Conservation (phyloP, 2,888 invertebrate genomes). For the Drosophila barbarae region DNA sequence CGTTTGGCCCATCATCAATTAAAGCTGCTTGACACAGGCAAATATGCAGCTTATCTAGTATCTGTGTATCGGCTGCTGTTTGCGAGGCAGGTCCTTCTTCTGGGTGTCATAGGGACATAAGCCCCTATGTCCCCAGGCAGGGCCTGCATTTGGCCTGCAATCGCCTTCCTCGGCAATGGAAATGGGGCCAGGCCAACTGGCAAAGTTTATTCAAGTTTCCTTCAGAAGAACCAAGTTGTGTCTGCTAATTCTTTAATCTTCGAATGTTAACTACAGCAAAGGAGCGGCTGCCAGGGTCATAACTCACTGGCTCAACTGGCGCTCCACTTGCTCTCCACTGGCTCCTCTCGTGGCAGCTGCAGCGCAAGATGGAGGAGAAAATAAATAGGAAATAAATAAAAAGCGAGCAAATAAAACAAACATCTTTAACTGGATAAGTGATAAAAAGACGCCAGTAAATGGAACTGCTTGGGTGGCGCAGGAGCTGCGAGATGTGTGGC, state of each 20-base stretch:
- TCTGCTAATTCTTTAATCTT: constrained; percentile 19
- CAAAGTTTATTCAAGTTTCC: constrained; percentile 21
- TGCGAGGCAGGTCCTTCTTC: not conserved
- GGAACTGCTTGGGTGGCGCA: constrained; percentile 42
- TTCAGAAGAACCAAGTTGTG: not conserved
- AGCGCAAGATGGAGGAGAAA: constrained; percentile 19
- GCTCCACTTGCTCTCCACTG: not conserved
- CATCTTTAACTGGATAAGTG: constrained; percentile 64
- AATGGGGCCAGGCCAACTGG: not conserved
- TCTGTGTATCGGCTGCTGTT: not conserved
- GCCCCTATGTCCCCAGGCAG: not conserved
- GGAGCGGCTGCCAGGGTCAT: constrained; percentile 18
- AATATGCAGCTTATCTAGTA: constrained; percentile 1
- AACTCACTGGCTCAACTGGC: constrained; percentile 16
- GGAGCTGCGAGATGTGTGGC: not conserved
- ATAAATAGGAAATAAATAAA: constrained; percentile 38
- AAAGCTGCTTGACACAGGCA: not conserved
- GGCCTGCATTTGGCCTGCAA: constrained; percentile 4
- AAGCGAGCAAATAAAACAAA: constrained; percentile 48
- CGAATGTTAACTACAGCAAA: constrained; percentile 10
- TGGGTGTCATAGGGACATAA: constrained; percentile 3
- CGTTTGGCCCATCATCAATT: not conserved
- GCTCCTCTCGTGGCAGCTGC: constrained; percentile 27
- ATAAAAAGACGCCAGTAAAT: constrained; percentile 60
- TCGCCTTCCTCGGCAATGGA: not conserved